Percentiles rank a stretch among this genome's conserved stretches.
Conservation (phyloP, 2,888 invertebrate genomes). For the Philonicus albiceps region DNA sequence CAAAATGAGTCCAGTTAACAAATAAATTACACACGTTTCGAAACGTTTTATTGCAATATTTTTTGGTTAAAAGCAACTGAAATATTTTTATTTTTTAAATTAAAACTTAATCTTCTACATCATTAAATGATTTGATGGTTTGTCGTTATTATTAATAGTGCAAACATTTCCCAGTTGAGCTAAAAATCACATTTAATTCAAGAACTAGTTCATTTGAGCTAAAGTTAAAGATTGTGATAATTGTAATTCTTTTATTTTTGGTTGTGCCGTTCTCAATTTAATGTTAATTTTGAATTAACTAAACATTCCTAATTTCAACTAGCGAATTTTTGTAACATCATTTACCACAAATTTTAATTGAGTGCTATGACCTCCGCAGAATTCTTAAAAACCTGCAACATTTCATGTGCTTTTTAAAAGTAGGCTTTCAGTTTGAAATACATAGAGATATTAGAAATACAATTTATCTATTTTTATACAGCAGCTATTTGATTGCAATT, state of each 20-base stretch:
- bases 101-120: background rate
- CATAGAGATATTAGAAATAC: background rate
- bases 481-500: background rate
- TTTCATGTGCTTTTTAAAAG: background rate
- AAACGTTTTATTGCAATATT: background rate
- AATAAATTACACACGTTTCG: background rate
- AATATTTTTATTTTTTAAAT: background rate
- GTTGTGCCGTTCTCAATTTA: background rate
- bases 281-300: background rate
- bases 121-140: background rate
- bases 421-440: background rate
- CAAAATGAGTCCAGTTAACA: background rate
- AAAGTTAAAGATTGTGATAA: background rate
- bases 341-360: background rate
- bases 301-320: background rate
- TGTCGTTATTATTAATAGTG: background rate
- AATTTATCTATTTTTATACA: background rate
- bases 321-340: background rate
- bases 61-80: background rate
- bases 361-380: background rate
- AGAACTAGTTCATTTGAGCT: background rate
- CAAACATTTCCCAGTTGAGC: background rate
- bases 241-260: background rate
- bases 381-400: background rate
- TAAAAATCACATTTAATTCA: background rate